Evolutionary conservation across 2,113 vertebrate genomes (phyloP).

Genomic region (Clinocottus analis): DNA sequence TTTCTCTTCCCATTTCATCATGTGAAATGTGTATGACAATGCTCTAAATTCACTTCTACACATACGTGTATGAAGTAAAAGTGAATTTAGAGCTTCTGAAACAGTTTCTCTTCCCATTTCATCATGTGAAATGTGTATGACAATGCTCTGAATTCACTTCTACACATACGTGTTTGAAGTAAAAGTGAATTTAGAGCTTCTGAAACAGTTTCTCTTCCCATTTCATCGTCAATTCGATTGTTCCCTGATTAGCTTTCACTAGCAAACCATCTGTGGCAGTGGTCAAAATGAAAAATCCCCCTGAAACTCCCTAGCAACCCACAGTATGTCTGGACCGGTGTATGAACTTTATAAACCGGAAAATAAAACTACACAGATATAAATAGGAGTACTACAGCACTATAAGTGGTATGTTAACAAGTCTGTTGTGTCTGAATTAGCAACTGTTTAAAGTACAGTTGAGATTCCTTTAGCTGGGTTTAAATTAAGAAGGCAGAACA

Average conservation of each 20-base stretch:
- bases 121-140: no score
- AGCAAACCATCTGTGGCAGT: not conserved
- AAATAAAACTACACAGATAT: not conserved
- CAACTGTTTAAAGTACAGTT: not conserved
- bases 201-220: no score
- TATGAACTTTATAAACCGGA: not conserved
- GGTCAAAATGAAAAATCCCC: not conserved
- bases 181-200: no score
- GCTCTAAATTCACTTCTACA: no score
- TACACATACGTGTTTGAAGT: no score
- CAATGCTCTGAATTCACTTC: no score
- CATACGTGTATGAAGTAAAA: no score
- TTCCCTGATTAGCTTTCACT: not conserved
- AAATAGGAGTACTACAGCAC: not conserved
- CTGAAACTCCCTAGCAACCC: not conserved
- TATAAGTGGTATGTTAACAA: not conserved
- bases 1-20: no score
- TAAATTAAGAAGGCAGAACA: not conserved
- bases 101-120: no score
- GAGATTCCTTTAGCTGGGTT: not conserved
- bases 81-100: no score
- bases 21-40: no score
- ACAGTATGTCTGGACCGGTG: not conserved
- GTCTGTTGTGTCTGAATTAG: not conserved
- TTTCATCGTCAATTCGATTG: no score